Evolutionary conservation across 2,113 vertebrate species (phyloP).

Genomic region (Mormoops blainvillei): DNA sequence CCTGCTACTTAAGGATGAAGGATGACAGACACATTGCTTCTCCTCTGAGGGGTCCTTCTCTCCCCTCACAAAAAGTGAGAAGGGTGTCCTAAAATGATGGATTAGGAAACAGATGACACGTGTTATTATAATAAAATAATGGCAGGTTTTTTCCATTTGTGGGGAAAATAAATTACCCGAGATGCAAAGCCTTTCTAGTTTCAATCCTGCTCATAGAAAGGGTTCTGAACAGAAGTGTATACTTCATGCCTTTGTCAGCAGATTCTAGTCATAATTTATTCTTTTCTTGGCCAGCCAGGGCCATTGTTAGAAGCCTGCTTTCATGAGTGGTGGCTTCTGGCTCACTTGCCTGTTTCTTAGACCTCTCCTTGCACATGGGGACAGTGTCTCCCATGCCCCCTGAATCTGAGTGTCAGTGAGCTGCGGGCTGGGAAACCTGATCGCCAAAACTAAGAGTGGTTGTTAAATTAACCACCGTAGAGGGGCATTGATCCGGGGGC

Average conservation of each 20-base stretch:
- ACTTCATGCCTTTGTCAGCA: background rate
- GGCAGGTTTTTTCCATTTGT: background rate
- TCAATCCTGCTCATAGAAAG: background rate
- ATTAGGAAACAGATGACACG: too few relatives aligned
- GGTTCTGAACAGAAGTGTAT: background rate
- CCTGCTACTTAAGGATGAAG: background rate
- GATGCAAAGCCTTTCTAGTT: background rate
- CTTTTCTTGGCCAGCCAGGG: background rate
- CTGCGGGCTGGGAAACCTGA: background rate
- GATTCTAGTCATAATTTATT: background rate
- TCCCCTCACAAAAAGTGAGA: background rate
- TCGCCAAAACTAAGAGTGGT: background rate
- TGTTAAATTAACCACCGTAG: background rate
- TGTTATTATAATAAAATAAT: background rate
- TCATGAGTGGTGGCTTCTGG: rapidly evolving
- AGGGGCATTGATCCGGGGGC: background rate
- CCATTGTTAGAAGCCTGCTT: background rate
- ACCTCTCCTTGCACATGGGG: rapidly evolving
- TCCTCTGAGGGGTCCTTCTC: background rate
- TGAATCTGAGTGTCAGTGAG: rapidly evolving
- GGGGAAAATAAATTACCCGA: background rate
- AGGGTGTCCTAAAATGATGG: background rate
- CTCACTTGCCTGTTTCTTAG: background rate
- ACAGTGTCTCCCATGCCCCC: rapidly evolving
- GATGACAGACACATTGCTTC: rapidly evolving